Conservation (phyloP, 23 tunicate genomes). For the Pegea sp. region DNA sequence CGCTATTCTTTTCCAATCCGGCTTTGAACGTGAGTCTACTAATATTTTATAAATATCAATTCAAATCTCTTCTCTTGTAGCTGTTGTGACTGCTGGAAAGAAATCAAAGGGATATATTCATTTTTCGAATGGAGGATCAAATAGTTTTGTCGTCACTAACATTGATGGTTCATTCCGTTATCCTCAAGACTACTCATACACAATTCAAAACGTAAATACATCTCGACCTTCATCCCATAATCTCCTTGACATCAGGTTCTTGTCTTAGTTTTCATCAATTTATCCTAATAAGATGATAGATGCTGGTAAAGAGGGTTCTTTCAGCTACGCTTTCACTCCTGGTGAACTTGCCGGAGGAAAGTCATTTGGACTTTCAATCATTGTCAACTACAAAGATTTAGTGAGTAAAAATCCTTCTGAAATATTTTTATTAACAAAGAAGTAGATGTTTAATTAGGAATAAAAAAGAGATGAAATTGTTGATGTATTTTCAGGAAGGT, state of each 20-base stretch:
- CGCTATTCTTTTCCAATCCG: conserved; percentile 35
- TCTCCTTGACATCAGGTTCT: not conserved
- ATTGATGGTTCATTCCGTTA: conserved; percentile 82
- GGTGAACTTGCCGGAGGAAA: conserved; percentile 90
- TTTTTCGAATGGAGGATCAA: conserved; percentile 78
- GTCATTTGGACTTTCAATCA: conserved; percentile 67
- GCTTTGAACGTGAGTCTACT: conserved; percentile 52
- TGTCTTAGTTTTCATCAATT: conserved; percentile 30
- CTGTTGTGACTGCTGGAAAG: conserved; percentile 60
- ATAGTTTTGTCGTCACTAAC: conserved; percentile 70
- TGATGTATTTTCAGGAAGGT: conserved; percentile 23
- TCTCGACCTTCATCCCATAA: not conserved
- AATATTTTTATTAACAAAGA: not conserved
- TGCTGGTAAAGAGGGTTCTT: conserved; percentile 86
- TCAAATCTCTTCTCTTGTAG: conserved; percentile 4
- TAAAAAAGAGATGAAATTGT: not conserved
- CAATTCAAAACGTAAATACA: conserved; percentile 44
- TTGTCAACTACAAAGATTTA: conserved; percentile 60
- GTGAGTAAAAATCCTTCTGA: too few relatives aligned
- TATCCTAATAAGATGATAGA: conserved; percentile 81
- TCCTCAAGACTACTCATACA: conserved; percentile 75
- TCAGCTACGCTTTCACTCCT: conserved; percentile 42
- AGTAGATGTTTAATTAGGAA: too few relatives aligned
- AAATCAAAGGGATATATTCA: conserved; percentile 48
- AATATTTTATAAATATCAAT: not conserved